These are phyloP conservation scores for Mayetiola destructor DNA, from an alignment of 2,888 invertebrate species.

Conservation along the genomic window DNA sequence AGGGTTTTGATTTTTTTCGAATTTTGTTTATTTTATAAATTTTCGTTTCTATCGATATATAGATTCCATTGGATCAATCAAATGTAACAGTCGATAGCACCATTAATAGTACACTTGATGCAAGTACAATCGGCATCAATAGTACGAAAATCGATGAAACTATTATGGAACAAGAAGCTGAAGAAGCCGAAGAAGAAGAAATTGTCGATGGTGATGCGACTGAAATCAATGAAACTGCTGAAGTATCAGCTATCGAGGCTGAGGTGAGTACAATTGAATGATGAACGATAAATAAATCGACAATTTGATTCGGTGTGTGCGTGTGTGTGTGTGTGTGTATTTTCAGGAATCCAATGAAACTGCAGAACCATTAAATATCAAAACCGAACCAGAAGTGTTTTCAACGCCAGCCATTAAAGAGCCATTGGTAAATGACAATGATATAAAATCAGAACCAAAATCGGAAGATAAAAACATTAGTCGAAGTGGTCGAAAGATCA, in stretches of 20 bases:
- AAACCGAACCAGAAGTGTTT: not conserved
- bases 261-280: too few relatives aligned
- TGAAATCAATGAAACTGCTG: too few relatives aligned
- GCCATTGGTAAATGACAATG: not conserved
- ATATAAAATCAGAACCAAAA: not conserved
- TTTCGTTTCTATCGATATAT: not conserved
- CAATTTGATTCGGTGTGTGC: not conserved
- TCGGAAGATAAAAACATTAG: not conserved
- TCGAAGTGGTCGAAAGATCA: conserved; percentile 1
- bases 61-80: conserved; percentile 19
- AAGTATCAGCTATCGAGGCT: too few relatives aligned
- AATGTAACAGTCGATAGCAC: not conserved
- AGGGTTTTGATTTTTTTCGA: not conserved
- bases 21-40: not conserved
- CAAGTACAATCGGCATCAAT: not conserved
- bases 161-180: conserved; percentile 23
- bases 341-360: not conserved
- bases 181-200: conserved; percentile 26
- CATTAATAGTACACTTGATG: not conserved
- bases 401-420: not conserved
- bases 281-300: not conserved
- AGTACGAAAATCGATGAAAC: not conserved
- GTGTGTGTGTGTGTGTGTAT: not conserved
- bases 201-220: too few relatives aligned
- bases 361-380: not conserved